Evolutionary conservation across 2,888 invertebrate genomes (phyloP).

Genomic region (Diarsia mendica): DNA sequence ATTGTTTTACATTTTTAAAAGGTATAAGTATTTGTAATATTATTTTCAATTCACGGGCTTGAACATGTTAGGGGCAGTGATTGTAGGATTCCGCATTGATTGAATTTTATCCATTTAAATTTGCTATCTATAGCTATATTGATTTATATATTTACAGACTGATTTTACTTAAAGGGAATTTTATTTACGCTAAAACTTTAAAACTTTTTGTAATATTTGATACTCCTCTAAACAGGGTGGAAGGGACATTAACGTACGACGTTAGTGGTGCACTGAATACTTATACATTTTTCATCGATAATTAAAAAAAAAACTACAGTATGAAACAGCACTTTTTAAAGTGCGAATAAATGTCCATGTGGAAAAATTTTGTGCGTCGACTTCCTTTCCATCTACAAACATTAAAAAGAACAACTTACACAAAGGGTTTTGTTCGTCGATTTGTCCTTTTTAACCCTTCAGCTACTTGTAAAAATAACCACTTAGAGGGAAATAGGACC

Average conservation of each 20-base stretch:
- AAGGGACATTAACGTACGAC: not conserved
- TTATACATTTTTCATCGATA: too few species aligned
- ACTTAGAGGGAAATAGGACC: not conserved
- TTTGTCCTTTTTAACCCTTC: not conserved
- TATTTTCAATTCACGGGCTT: not conserved
- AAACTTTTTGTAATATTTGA: not conserved
- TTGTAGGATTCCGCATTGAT: not conserved
- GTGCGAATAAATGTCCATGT: too few species aligned
- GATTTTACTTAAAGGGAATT: not conserved
- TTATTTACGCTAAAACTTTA: not conserved
- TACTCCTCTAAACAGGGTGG: not conserved
- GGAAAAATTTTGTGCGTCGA: not conserved
- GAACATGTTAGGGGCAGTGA: not conserved
- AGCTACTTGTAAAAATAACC: conserved; percentile 1
- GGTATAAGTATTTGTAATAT: too few species aligned
- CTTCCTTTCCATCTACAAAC: not conserved
- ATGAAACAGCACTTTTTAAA: too few species aligned
- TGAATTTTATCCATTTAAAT: not conserved
- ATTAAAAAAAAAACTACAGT: too few species aligned
- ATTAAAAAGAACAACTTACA: not conserved
- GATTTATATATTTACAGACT: not conserved
- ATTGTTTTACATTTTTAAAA: too few species aligned
- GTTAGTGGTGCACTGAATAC: too few species aligned
- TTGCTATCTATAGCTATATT: too few species aligned
- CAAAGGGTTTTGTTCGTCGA: not conserved